These are phyloP conservation scores for Neomicropteryx cornuta DNA, from an alignment of 1,140 invertebrate species.

Conservation along the genomic window DNA sequence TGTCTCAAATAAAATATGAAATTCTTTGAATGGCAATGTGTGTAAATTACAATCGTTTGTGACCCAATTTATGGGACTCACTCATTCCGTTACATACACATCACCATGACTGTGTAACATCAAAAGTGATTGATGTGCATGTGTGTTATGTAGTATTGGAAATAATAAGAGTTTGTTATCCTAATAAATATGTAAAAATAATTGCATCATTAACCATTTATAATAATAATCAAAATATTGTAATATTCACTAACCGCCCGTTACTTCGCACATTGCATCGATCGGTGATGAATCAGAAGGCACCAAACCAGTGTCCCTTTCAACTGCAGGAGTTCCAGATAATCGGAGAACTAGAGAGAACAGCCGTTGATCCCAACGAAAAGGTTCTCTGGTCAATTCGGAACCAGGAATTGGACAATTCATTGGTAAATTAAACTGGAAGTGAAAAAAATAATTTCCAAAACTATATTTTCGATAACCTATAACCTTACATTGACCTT, in stretches of 20 bases:
- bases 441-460: conserved; percentile 7
- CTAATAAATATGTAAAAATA: too few relatives aligned
- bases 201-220: too few relatives aligned
- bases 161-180: too few relatives aligned
- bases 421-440: conserved; percentile 84
- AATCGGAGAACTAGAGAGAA: conserved; percentile 90
- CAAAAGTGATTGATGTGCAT: too few relatives aligned
- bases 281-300: conserved; percentile 89
- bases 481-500: background rate
- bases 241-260: conserved; percentile 59
- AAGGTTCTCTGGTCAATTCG: conserved; percentile 94
- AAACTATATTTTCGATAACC: conserved; percentile 4
- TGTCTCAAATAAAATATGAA: too few relatives aligned
- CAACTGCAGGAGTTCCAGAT: conserved; percentile 64
- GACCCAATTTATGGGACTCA: too few relatives aligned
- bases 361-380: conserved; percentile 96
- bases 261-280: conserved; percentile 98
- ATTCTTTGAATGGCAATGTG: too few relatives aligned
- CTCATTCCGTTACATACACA: too few relatives aligned
- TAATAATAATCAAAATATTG: background rate
- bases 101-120: too few relatives aligned
- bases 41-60: too few relatives aligned
- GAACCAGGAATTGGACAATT: conserved; percentile 87
- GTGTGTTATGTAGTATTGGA: too few relatives aligned
- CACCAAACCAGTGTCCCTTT: conserved; percentile 61